Percentiles rank a stretch among this genome's conserved stretches.
These are phyloP conservation scores for Magallana ariakensis DNA, from an alignment of 1,140 invertebrate genomes.

Conservation along the genomic window DNA sequence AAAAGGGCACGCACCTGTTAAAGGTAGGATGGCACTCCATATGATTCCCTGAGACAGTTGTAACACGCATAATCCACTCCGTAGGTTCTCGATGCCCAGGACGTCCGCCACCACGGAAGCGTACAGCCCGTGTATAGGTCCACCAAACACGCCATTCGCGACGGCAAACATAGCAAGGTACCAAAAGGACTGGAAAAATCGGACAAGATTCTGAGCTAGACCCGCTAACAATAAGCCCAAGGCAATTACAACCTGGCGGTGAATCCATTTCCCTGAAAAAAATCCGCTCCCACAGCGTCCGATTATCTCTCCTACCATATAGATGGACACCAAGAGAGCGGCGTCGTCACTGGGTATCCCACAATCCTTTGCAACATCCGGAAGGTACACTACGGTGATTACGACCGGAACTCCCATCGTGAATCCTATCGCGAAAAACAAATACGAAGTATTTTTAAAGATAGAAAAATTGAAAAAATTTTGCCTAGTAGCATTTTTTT, in stretches of 20 bases:
- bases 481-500: neutral
- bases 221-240: constrained; percentile 42
- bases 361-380: constrained; percentile 58
- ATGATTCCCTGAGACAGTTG: constrained; percentile 9
- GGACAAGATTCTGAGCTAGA: neutral
- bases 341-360: constrained; percentile 56
- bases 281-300: constrained; percentile 56
- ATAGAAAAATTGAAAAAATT: constrained; percentile 56
- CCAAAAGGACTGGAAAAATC: constrained; percentile 31
- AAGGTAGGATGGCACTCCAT: neutral
- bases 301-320: constrained; percentile 62
- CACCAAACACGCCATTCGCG: constrained; percentile 27
- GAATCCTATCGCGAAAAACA: constrained; percentile 54
- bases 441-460: constrained; percentile 62
- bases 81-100: constrained; percentile 30
- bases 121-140: constrained; percentile 27
- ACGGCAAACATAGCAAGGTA: constrained; percentile 16
- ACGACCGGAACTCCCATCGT: constrained; percentile 58
- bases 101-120: constrained; percentile 31
- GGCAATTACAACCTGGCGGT: constrained; percentile 55
- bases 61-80: constrained; percentile 30
- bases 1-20: neutral
- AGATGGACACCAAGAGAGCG: constrained; percentile 62
- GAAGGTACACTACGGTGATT: constrained; percentile 62
- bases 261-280: constrained; percentile 57